phyloP scores from a whole-genome alignment of 92 coral and sea anemone genomes.

The Micromussa lordhowensis region DNA sequence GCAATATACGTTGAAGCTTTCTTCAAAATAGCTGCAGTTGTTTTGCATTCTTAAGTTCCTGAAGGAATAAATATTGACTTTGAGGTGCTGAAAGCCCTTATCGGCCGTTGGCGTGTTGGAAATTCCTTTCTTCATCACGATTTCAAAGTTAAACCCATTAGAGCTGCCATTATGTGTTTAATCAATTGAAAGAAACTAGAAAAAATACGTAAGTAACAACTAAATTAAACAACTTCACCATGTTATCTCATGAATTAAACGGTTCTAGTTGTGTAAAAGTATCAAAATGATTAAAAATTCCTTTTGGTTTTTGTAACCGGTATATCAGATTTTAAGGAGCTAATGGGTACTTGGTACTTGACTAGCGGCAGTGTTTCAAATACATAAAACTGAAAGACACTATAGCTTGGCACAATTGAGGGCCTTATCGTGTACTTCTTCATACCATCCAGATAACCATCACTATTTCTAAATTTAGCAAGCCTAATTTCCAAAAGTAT shows the following conservation, averaged over 20 bases:
- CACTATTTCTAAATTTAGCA: too few relatives aligned
- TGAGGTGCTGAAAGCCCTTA: neutral
- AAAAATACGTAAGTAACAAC: neutral
- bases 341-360: neutral
- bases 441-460: neutral
- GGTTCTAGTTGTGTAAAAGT: neutral
- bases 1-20: neutral
- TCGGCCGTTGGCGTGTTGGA: neutral
- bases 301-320: neutral
- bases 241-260: neutral
- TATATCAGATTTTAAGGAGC: neutral
- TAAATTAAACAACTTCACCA: neutral
- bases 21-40: neutral
- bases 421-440: neutral
- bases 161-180: neutral
- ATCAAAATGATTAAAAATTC: neutral
- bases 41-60: neutral
- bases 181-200: neutral
- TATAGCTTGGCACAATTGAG: too few relatives aligned
- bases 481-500: neutral
- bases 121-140: neutral
- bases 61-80: neutral
- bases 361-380: neutral
- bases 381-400: neutral
- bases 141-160: neutral